Conservation (phyloP, 2,888 invertebrate species). For the Nudaria mundana region DNA sequence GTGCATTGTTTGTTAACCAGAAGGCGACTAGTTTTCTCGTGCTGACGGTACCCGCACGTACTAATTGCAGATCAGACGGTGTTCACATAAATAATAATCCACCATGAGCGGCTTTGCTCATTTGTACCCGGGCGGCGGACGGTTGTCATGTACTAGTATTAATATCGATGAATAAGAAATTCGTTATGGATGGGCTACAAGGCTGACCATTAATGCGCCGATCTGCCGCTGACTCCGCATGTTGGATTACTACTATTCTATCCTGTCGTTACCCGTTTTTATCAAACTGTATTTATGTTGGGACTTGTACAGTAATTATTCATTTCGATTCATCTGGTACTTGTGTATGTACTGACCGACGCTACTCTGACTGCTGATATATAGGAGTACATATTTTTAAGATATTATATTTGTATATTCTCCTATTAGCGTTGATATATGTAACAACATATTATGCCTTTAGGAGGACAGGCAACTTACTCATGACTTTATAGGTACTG, state of each 20-base stretch:
- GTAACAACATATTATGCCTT: too few species aligned
- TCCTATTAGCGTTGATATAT: constrained; percentile 21
- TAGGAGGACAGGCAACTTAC: too few species aligned
- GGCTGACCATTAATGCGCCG: constrained; percentile 67
- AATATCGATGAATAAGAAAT: constrained; percentile 81
- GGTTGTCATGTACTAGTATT: constrained; percentile 77
- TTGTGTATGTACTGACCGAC: constrained; percentile 31
- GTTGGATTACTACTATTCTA: constrained; percentile 61
- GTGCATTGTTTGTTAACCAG: constrained; percentile 38
- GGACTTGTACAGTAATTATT: constrained; percentile 47
- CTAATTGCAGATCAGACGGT: constrained; percentile 74
- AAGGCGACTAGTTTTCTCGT: constrained; percentile 41
- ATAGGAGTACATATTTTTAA: constrained; percentile 35
- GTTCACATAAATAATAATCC: constrained; percentile 76
- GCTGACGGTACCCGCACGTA: constrained; percentile 49
- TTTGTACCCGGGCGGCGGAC: constrained; percentile 74
- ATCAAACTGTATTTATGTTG: constrained; percentile 64
- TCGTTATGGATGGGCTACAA: constrained; percentile 78
- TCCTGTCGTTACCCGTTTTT: constrained; percentile 62
- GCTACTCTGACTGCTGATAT: constrained; percentile 42
- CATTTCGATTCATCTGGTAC: constrained; percentile 38
- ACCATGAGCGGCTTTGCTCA: constrained; percentile 69
- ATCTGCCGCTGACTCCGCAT: constrained; percentile 52
- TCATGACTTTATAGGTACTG: too few species aligned
- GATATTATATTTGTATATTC: constrained; percentile 13